Evolutionary conservation across 2,113 vertebrate genomes (phyloP).

Genomic region (Gallinago jamesoni): DNA sequence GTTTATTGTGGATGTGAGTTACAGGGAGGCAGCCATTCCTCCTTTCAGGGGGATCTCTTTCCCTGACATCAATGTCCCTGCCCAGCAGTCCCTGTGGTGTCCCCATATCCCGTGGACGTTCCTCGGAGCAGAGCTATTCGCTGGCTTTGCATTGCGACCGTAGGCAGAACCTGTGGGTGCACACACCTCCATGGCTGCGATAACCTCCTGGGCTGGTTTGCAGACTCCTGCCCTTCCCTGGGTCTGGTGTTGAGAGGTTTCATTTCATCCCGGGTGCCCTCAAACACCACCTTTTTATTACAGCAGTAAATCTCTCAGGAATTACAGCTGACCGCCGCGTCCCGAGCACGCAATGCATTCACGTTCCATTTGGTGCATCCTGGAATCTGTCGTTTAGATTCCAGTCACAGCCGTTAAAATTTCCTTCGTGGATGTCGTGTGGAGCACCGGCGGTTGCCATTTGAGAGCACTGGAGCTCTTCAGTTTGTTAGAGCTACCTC

Average conservation of each 20-base stretch:
- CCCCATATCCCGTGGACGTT: background rate
- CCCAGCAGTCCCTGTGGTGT: background rate
- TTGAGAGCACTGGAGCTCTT: background rate
- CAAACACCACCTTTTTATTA: background rate
- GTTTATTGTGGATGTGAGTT: background rate
- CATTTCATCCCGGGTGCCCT: background rate
- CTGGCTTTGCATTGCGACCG: background rate
- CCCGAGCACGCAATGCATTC: accelerated
- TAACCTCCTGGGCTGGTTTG: background rate
- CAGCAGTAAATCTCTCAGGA: background rate
- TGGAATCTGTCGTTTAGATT: background rate
- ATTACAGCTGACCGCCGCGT: background rate
- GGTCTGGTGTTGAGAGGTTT: background rate
- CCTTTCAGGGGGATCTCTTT: background rate
- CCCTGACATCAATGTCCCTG: background rate
- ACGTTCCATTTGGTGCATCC: background rate
- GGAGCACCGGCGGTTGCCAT: background rate
- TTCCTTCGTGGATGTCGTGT: background rate
- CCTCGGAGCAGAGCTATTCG: background rate
- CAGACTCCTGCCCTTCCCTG: background rate
- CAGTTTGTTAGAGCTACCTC: background rate
- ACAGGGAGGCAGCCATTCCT: accelerated
- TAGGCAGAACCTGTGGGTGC: accelerated
- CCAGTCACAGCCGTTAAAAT: background rate
- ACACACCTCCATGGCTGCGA: accelerated